Base-by-base conservation (phyloP, 2,797 vertebrate species). In the Halcyon badia region DNA sequence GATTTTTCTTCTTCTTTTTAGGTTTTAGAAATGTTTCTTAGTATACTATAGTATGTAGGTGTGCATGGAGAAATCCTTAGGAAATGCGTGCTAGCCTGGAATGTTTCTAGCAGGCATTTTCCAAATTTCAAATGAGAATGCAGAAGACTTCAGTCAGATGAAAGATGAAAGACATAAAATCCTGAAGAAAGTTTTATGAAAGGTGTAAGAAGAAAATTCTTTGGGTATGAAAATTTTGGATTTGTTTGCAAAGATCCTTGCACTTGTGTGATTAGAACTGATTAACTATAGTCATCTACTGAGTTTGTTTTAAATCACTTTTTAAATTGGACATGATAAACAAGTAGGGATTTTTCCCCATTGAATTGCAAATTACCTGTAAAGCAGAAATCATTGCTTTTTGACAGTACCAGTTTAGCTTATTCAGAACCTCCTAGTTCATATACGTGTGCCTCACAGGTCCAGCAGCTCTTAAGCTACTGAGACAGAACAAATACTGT, bases 351-450 rank as follows among this genome's bases (percentile, higher is more conserved):
- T 30, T 91, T 96, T 95, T 89, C 71, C 75, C 49, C 57, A 10
- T 2, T 77, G 62, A 89, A 82, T 77, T 93, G 75, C 65, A 44
- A 33, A 93, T 96, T 90, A 65, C 54, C 66, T 89, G 68, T 92
- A 89, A 78, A 93, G 37, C 66, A 80, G 76, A 92, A 96, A 75
- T 90, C 25, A 39, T 66, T 54, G 30, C 81, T 94, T 85, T 96
- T 83, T 89, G 89, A 75, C 42, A 24, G 16, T n/a, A 28, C 11
- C 2, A 8, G 46, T 72, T 71, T 94, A 62, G 95, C 92, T 94
- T 83, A 6, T 96, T 96, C 88, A 97, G 39, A 96, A 78, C 71
- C 11, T 96, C 78, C 41, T 73, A 21, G 65, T 85, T 97, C 69
- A 89, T 61, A 76, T 51, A 49, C 94, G 33, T 4, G 3, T 7